phyloP scores from a whole-genome alignment of 2,113 vertebrate species.

The Nyctibius bracteatus region DNA sequence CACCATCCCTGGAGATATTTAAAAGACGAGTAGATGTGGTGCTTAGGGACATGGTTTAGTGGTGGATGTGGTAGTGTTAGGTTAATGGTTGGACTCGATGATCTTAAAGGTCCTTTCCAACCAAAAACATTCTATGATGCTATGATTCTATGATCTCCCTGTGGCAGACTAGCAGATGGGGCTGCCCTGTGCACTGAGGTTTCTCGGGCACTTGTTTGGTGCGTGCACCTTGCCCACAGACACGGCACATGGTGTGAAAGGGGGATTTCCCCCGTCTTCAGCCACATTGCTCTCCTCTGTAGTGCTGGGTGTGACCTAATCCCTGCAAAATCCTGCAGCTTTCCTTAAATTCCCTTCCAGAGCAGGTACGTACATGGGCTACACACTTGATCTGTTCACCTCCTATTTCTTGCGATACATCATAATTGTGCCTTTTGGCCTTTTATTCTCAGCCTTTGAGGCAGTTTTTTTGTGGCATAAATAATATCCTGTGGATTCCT shows the following conservation, averaged over 20 bases:
- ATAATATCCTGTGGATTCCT: neutral
- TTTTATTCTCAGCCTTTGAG: neutral
- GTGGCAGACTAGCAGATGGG: neutral
- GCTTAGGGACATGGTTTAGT: too few relatives aligned
- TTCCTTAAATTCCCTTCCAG: neutral
- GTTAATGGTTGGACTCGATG: too few relatives aligned
- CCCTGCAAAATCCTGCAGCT: neutral
- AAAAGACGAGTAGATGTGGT: too few relatives aligned
- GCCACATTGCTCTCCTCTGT: neutral
- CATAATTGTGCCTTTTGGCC: neutral
- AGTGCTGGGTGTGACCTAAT: neutral
- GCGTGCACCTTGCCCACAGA: neutral
- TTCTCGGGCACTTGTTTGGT: neutral
- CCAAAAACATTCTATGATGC: too few relatives aligned
- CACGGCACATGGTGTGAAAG: neutral
- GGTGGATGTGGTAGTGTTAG: too few relatives aligned
- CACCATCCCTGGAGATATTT: too few relatives aligned
- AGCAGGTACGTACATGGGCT: fast-evolving
- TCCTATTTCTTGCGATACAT: neutral
- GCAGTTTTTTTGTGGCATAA: neutral
- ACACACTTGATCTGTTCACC: neutral
- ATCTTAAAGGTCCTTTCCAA: too few relatives aligned
- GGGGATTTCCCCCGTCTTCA: neutral
- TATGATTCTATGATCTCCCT: too few relatives aligned
- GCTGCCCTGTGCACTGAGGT: neutral